phyloP scores from a whole-genome alignment of 2,797 vertebrate genomes.

The Malurus splendens region DNA sequence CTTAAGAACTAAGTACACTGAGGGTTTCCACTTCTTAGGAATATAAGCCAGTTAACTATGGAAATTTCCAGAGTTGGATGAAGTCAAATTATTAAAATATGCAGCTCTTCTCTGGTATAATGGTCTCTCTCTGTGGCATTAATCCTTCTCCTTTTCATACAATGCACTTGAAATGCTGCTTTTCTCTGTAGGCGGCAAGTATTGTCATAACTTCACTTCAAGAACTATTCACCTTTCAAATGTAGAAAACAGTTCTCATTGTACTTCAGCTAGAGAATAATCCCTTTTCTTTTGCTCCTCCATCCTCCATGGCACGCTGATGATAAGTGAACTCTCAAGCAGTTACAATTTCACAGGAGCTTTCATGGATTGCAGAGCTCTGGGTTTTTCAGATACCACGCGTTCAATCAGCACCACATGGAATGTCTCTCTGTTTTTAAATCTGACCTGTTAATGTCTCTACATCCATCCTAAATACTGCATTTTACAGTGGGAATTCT shows the following conservation, averaged over 20 bases:
- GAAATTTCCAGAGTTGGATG: slow-evolving; percentile 13
- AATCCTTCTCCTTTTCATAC: slow-evolving; percentile 58
- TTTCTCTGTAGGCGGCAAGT: slow-evolving; percentile 52
- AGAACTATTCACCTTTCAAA: slow-evolving; percentile 59
- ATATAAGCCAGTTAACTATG: slow-evolving; percentile 5
- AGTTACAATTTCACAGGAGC: slow-evolving; percentile 42
- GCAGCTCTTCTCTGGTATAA: slow-evolving; percentile 23
- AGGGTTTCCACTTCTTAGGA: background rate
- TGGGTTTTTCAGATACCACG: slow-evolving; percentile 6
- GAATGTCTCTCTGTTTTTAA: slow-evolving; percentile 37
- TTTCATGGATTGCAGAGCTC: slow-evolving; percentile 29
- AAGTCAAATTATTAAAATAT: slow-evolving; percentile 53
- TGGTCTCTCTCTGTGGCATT: slow-evolving; percentile 39
- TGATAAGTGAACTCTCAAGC: slow-evolving; percentile 52
- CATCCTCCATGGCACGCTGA: slow-evolving; percentile 9
- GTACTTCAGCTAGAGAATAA: slow-evolving; percentile 51
- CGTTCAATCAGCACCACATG: background rate
- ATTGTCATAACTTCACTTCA: slow-evolving; percentile 60
- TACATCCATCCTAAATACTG: slow-evolving; percentile 27
- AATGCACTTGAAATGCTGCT: slow-evolving; percentile 39
- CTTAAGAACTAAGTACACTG: background rate
- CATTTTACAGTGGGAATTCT: slow-evolving; percentile 29
- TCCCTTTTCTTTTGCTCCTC: slow-evolving; percentile 46
- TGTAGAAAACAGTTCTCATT: slow-evolving; percentile 55
- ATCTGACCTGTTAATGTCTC: background rate